Evolutionary conservation across 2,113 vertebrate genomes (phyloP), one percentile per base, ranked within the genome.

Genomic region (Platichthys stellatus): DNA sequence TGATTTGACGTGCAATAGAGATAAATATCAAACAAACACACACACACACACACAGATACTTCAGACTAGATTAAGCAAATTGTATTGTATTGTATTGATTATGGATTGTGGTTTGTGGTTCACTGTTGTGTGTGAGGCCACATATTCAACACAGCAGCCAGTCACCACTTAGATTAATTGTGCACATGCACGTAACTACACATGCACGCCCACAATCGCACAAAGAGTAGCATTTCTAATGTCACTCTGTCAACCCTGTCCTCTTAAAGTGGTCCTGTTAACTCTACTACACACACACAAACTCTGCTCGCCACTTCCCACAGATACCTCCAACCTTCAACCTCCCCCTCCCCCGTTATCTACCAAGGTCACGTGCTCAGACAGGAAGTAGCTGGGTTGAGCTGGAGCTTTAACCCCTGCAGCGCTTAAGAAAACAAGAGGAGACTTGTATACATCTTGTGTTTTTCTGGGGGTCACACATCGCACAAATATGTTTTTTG

Each of bases 151-250:
- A 70, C 59, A 51, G 62, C 64, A 73, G 75, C 61, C 88, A 80
- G 67, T 78, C 74, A 63, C 61, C 77, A 85, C 84, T 87, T 86
- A 89, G 15, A 87, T 89, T 89, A 86, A 92, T 76, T 87, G 76
- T 10, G 14, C 3, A 4, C 38, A 5, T 69, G 61, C 59, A 70
- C 28, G 35, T 62, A 10, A 38, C 61, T 54, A 54, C 26, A 28
- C 31, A 0, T 7, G 31, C 31, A 38, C 12, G 43, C 10, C 5
- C 40, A 61, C 64, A 56, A 23, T 31, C 12, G 53, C 9, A 10
- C 38, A 56, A n/a, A 56, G 15, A 63, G 66, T 54, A 9, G 13
- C 45, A 49, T 43, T 28, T 28, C 17, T 51, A 64, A 43, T 64
- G 11, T 63, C 11, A 9, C 31, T 4, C 68, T 54, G 35, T 6